phyloP scores from a whole-genome alignment of 2,113 vertebrate genomes.

The Indri indri region DNA sequence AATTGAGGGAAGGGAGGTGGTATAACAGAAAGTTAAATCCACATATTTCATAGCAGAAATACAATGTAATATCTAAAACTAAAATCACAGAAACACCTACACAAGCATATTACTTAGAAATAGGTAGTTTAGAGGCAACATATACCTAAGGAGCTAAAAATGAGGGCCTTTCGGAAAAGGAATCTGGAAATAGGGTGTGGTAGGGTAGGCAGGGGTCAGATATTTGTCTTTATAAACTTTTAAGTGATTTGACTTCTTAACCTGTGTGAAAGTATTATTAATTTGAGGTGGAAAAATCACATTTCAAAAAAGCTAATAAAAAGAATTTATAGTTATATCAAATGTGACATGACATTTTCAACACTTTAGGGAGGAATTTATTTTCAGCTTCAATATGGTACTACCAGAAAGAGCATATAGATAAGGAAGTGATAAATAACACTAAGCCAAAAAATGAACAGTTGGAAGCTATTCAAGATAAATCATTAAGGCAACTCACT shows the following conservation, averaged over 20 bases:
- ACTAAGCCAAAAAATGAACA: not conserved
- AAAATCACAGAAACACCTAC: not conserved
- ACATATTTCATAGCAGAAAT: not conserved
- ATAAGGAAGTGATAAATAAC: not conserved
- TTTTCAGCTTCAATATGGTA: not conserved
- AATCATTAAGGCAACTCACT: not conserved
- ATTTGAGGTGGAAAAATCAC: not conserved
- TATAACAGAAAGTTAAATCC: not conserved
- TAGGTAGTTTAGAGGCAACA: not conserved
- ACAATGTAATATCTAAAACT: not conserved
- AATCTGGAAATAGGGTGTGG: not conserved
- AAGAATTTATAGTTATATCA: not conserved
- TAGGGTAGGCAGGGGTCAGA: not conserved
- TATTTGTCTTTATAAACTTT: not conserved
- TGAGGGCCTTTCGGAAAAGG: not conserved
- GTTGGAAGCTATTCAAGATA: not conserved
- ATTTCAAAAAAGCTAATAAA: not conserved
- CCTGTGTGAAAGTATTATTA: not conserved
- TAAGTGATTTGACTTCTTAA: not conserved
- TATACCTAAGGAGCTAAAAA: not conserved
- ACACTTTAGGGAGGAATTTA: not conserved
- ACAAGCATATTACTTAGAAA: not conserved
- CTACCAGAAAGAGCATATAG: not conserved
- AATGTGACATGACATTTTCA: not conserved
- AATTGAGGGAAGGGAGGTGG: not conserved